Conservation (phyloP, 2,888 invertebrate genomes). For the Timandra comae region DNA sequence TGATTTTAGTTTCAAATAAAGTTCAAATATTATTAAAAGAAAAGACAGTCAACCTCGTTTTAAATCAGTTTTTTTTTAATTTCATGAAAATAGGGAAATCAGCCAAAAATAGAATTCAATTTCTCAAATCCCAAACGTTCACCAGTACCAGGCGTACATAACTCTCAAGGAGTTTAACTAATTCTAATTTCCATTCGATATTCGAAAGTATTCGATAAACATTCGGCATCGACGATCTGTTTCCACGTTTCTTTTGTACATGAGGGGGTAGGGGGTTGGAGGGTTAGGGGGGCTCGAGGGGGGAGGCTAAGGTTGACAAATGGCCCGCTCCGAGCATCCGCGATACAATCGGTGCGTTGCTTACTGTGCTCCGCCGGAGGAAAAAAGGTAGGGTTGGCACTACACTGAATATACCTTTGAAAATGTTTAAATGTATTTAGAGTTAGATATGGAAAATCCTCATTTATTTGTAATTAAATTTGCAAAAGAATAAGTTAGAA, state of each 20-base stretch:
- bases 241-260: slow-evolving; percentile 62
- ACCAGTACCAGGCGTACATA: not conserved
- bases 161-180: not conserved
- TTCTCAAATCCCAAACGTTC: too few species aligned
- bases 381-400: slow-evolving; percentile 75
- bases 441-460: too few species aligned
- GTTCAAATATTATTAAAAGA: too few species aligned
- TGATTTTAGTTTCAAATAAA: too few species aligned
- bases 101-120: too few species aligned
- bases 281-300: slow-evolving; percentile 25
- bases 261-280: slow-evolving; percentile 30
- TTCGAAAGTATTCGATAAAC: slow-evolving; percentile 41
- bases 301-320: slow-evolving; percentile 72
- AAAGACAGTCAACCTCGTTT: too few species aligned
- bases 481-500: too few species aligned
- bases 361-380: slow-evolving; percentile 75
- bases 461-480: too few species aligned
- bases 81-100: too few species aligned
- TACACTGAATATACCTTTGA: too few species aligned
- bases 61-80: too few species aligned
- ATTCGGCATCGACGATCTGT: slow-evolving; percentile 50
- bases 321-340: slow-evolving; percentile 76
- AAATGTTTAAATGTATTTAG: too few species aligned
- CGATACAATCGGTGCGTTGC: slow-evolving; percentile 77
- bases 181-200: not conserved